Evolutionary conservation across 2,113 vertebrate species (phyloP).

Genomic region (Gallinago paraguaiae): DNA sequence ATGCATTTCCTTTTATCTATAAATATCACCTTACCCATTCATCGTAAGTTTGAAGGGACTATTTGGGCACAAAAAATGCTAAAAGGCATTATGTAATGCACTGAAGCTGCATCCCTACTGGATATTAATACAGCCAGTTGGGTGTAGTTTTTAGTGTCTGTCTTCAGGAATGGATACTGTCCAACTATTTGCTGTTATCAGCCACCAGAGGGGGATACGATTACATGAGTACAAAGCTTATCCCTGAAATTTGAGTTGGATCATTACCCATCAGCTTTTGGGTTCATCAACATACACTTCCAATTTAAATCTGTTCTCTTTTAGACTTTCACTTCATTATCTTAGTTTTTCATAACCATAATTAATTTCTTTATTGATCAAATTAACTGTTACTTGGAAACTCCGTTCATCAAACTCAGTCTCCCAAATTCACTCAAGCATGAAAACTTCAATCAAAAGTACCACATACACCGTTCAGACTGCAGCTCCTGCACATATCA

Average conservation of each 20-base stretch:
- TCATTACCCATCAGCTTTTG: not conserved
- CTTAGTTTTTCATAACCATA: not conserved
- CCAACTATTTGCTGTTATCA: not conserved
- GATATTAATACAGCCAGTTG: not conserved
- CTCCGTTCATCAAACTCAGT: not conserved
- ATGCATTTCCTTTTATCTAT: not conserved
- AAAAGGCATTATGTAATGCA: not conserved
- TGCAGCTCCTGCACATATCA: not conserved
- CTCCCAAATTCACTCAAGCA: not conserved
- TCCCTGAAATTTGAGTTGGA: not conserved
- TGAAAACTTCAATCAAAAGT: not conserved
- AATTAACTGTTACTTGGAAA: not conserved
- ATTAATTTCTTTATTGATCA: not conserved
- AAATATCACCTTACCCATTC: not conserved
- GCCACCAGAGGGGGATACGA: constrained; percentile 34
- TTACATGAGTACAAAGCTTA: not conserved
- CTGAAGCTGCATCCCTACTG: not conserved
- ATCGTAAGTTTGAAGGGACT: not conserved
- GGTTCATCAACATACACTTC: not conserved
- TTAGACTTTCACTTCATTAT: not conserved
- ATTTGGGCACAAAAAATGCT: not conserved
- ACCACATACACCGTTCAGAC: not conserved
- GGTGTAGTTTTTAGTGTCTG: not conserved
- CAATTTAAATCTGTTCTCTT: not conserved
- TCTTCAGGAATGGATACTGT: not conserved